Evolutionary conservation across 2,113 vertebrate genomes (phyloP).

Genomic region (Rhodinocichla rosea): DNA sequence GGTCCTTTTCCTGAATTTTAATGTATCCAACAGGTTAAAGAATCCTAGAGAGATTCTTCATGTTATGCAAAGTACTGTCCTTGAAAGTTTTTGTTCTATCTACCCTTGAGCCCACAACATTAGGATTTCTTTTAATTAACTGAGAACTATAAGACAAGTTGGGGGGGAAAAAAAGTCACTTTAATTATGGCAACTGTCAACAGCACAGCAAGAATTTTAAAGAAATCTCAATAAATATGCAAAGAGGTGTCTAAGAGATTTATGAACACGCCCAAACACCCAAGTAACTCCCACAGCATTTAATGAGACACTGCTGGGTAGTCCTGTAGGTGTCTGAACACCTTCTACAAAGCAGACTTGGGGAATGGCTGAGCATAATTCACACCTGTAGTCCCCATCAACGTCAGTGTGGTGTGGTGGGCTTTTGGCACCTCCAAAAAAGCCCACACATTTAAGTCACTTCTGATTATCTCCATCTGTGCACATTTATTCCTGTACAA

Average conservation of each 20-base stretch:
- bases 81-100: background rate
- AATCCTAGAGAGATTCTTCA: background rate
- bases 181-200: conserved; percentile 1
- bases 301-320: background rate
- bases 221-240: background rate
- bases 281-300: background rate
- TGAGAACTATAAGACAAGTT: background rate
- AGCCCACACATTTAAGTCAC: conserved; percentile 20
- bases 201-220: background rate
- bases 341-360: background rate
- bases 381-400: conserved; percentile 11
- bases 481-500: background rate
- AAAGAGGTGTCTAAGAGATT: background rate
- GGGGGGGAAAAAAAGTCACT: background rate
- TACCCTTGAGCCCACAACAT: background rate
- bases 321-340: background rate
- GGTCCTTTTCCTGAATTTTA: background rate
- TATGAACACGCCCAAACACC: background rate
- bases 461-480: conserved; percentile 55
- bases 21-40: background rate
- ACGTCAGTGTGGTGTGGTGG: background rate
- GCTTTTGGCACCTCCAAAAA: conserved; percentile 27
- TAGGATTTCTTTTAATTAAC: background rate
- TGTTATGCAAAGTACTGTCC: background rate
- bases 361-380: background rate